Evolutionary conservation across 2,888 invertebrate species (phyloP), one percentile per base, ranked within the genome.

Genomic region (Acronicta alni): DNA sequence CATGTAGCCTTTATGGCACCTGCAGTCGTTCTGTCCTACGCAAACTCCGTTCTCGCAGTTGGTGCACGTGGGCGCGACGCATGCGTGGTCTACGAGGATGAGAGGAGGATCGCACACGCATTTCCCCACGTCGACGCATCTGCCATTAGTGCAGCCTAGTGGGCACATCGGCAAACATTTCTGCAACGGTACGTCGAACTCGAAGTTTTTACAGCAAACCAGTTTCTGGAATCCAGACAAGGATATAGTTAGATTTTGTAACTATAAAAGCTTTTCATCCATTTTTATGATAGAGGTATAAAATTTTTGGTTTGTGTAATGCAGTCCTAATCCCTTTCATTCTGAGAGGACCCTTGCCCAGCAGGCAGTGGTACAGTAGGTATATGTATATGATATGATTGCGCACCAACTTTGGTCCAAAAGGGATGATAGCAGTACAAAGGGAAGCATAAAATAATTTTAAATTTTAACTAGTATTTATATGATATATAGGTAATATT

Each of bases 1-100:
- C 35, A 26, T 56, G 56, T 88, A 93, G 1, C 92, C 94, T 18
- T 70, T 72, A 26, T 86, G 78, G 61, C 95, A 95, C 9, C 74
- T 70, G 42, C 94, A 95, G 15, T 77, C 73, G 0, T 89, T 79
- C 0, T 91, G 91, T 0, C 81, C 88, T 2, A 81, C 67, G 58
- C 95, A 95, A 0, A 71, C 71, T 0, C 91, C 86, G 18, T 68
- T 42, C 5, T 67, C 60, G 38, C 68, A 68, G 18, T 26, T 32
- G 18, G 26, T n/a, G 48, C 67, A 67, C 6, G 30, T 49, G 15
- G 55, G 17, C 17, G 32, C 41, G 0, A 65, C 16, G 15, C 67
- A 66, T 14, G 39, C 18, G 45, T 64, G 7, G 9, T 20, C 30
- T 7, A 56, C 56, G 8, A 66, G 70, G 0, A 23, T 64, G 23